Evolutionary conservation across 2,888 invertebrate species (phyloP), one percentile per base, ranked within the genome.

Genomic region (Ichneumon xanthorius): DNA sequence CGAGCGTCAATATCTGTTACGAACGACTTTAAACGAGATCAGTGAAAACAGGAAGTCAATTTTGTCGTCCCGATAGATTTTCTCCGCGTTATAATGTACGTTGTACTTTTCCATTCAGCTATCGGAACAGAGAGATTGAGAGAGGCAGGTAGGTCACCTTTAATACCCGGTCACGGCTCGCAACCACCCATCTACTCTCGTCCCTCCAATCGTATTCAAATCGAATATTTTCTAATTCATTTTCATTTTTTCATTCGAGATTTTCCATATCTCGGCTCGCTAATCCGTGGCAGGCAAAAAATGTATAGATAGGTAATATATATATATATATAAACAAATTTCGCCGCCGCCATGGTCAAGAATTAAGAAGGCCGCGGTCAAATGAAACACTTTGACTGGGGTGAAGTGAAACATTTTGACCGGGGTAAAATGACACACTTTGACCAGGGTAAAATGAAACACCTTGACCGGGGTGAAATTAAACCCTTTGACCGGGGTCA

Each of bases 121-220:
- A 58, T 77, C 55, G 26, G 4, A 55, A 77, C 37, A 40, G 22
- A 68, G 53, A 22, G 30, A 65, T 65, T 16, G 22, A 11, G 4
- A 33, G 63, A 53, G 65, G 72, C 80, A 65, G 72, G 65, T 80
- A 72, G 53, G 72, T 80, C 72, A 72, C 72, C 80, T 80, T 80
- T 72, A 72, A 80, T 53, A 16, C 72, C 26, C 72, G 50, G 26
- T 53, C 80, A 53, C 50, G 53, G 22, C 45, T 7, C 78, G 55
- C 55, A 53, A 48, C 73, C 73, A 30, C 19, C 53, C 22, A 9
- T 19, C 19, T 40, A 45, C 63, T 30, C 19, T 19, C 63, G 33
- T 33, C 11, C 45, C 45, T 14, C 50, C 40, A 26, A 71, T 4
- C 6, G 30, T 26, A 53, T 53, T 68, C 22, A 45, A 30, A 78